phyloP scores from a whole-genome alignment of 2,888 invertebrate genomes.

The Diaprepes abbreviatus region DNA sequence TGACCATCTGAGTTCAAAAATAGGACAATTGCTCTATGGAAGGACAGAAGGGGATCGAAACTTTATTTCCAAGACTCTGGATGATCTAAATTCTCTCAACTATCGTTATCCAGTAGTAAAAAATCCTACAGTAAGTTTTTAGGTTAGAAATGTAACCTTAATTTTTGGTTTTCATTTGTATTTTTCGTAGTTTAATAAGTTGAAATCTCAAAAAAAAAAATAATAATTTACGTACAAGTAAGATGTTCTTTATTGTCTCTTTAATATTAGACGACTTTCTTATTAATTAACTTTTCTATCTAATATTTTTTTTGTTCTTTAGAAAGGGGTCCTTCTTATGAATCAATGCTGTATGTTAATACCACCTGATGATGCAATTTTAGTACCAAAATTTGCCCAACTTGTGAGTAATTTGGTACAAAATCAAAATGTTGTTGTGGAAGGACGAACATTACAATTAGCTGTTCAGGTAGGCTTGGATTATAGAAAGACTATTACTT shows the following conservation, averaged over 20 bases:
- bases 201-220: no score
- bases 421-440: slow-evolving; percentile 69
- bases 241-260: not conserved
- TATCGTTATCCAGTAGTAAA: slow-evolving; percentile 67
- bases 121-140: slow-evolving; percentile 52
- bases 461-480: slow-evolving; percentile 55
- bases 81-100: slow-evolving; percentile 76
- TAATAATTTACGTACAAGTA: no score
- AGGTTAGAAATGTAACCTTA: not conserved
- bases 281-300: no score
- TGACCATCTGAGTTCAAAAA: slow-evolving; percentile 61
- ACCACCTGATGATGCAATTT: slow-evolving; percentile 69
- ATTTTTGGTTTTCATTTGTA: not conserved
- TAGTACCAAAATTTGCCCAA: slow-evolving; percentile 73
- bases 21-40: slow-evolving; percentile 60
- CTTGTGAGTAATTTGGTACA: slow-evolving; percentile 71
- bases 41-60: slow-evolving; percentile 66
- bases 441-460: slow-evolving; percentile 62
- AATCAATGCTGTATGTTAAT: slow-evolving; percentile 64
- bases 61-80: slow-evolving; percentile 71
- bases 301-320: slow-evolving; percentile 47
- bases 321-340: slow-evolving; percentile 65
- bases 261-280: not conserved
- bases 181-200: no score
- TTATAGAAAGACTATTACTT: no score